Conservation (phyloP, 2,113 vertebrate genomes). For the human (Homo sapiens) region DNA sequence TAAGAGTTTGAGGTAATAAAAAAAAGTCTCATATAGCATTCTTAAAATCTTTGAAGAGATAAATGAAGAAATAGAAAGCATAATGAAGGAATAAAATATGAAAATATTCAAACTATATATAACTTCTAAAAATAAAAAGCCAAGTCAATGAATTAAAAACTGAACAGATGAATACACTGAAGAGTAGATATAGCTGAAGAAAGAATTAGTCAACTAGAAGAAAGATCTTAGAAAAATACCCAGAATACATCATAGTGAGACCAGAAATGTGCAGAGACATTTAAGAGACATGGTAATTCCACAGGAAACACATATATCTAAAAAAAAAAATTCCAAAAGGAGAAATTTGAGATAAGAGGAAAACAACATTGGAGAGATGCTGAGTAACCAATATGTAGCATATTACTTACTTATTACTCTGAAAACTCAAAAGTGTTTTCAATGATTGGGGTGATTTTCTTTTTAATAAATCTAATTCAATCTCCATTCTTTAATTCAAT, state of each 20-base stretch:
- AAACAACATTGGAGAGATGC: neutral
- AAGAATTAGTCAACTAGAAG: neutral
- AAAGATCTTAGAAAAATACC: slow-evolving; percentile 2
- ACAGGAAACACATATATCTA: neutral
- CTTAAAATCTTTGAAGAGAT: neutral
- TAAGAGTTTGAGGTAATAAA: neutral
- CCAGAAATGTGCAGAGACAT: neutral
- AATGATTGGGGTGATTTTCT: slow-evolving; percentile 1
- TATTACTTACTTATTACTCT: neutral
- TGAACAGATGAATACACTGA: neutral
- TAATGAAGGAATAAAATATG: neutral
- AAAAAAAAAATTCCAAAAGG: neutral
- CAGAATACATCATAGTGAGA: neutral
- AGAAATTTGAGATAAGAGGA: slow-evolving; percentile 5
- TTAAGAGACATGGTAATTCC: neutral
- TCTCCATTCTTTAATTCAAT: neutral
- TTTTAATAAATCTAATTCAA: neutral
- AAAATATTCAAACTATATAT: neutral
- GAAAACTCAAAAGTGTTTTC: neutral
- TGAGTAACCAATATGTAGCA: neutral
- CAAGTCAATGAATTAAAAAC: neutral
- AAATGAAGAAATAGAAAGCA: neutral
- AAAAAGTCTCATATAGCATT: neutral
- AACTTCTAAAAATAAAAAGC: slow-evolving; percentile 1
- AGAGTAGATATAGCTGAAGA: neutral